A percentile compares a stretch with the other conserved stretches of the same genome.
Conservation (phyloP, 2,888 invertebrate species). For the Iphiclides podalirius region DNA sequence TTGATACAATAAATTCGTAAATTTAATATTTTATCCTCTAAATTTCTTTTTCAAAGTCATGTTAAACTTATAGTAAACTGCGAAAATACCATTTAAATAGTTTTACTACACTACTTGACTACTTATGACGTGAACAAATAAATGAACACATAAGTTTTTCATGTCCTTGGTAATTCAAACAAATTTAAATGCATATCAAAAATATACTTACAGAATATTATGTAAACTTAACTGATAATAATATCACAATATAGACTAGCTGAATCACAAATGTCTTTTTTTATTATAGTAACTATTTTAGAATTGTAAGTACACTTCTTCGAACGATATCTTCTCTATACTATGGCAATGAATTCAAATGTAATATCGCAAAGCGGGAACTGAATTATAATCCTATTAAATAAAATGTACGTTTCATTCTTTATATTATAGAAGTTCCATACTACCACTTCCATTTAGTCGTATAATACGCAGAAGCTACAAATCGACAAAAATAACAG, state of each 20-base stretch:
- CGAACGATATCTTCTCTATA: slow-evolving; percentile 17
- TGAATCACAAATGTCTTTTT: slow-evolving; percentile 17
- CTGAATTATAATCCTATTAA: slow-evolving; percentile 30
- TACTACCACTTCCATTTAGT: slow-evolving; percentile 31
- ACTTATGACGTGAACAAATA: too few relatives aligned
- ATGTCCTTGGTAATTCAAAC: too few relatives aligned
- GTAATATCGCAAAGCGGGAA: slow-evolving; percentile 44
- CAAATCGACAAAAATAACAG: slow-evolving; percentile 59
- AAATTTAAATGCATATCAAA: too few relatives aligned
- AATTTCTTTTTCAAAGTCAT: too few relatives aligned
- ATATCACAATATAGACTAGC: slow-evolving; percentile 16
- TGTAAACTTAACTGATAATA: slow-evolving; percentile 6
- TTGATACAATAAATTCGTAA: too few relatives aligned
- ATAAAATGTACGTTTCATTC: slow-evolving; percentile 17
- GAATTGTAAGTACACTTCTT: slow-evolving; percentile 31
- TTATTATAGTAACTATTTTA: slow-evolving; percentile 33
- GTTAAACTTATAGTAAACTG: too few relatives aligned
- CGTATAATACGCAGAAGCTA: slow-evolving; percentile 32
- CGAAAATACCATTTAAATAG: too few relatives aligned
- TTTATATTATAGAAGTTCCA: background rate
- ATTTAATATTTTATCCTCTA: too few relatives aligned
- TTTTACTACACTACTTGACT: too few relatives aligned
- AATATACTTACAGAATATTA: slow-evolving; percentile 10
- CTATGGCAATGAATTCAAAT: slow-evolving; percentile 34
- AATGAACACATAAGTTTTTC: too few relatives aligned